Base-by-base conservation (phyloP, 1,140 invertebrate genomes). In the Heliconius melpomene region DNA sequence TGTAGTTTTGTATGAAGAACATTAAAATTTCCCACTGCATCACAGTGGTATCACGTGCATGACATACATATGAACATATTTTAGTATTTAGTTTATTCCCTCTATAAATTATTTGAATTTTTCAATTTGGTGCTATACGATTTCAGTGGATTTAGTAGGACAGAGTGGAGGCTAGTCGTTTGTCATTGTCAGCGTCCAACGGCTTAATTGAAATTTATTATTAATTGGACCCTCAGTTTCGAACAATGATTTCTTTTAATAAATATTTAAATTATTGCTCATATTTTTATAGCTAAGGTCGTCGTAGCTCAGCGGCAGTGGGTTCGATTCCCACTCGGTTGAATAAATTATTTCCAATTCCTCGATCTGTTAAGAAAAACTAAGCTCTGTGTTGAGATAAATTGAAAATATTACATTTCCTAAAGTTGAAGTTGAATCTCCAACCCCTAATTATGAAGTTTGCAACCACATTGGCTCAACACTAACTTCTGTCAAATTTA, bases 161-260 rank as follows among this genome's bases (percentile, higher is more conserved):
- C 60, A 66, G 23, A 66, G 60, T 29, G 60, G 11, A 29, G 60
- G 60, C 60, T 66, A 66, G 60, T 66, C 60, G 60, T 66, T 66
- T 66, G 60, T 66, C 60, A 66, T 66, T 66, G 60, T 66, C 60
- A 66, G 60, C 60, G 60, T 66, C 60, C 60, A 66, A 66, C 60
- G 23, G 60, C 60, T 66, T 66, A 66, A 66, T 66, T 66, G 60
- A 66, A 66, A 66, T 66, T 66, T 66, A 66, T 66, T 66, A 66
- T 66, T 66, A 66, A 66, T 66, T 66, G 60, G 60, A 66, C 60
- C 60, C 60, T 26, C 60, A 66, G 60, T 66, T 66, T 13, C 60
- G 26, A 66, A 66, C 60, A 66, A 66, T 66, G 23, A 26, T 26
- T 66, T 66, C 60, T 66, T 29, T 66, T 66, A 29, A 29, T 29